Conservation (phyloP, 2,797 vertebrate genomes). For the Argentina silus region DNA sequence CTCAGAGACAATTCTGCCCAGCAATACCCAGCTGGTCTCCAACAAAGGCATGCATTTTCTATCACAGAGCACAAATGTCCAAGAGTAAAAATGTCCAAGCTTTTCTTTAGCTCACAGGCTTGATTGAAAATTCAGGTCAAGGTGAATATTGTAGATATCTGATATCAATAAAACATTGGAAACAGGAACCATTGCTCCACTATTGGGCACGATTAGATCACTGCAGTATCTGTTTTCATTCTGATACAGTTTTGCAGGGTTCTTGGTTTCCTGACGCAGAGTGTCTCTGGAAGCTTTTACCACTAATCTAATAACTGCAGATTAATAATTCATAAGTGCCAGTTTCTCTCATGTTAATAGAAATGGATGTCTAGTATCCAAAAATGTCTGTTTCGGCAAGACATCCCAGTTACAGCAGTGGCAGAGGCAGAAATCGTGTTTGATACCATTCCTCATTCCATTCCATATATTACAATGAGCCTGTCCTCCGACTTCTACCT, state of each 20-base stretch:
- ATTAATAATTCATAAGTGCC: constrained; percentile 70
- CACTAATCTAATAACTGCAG: constrained; percentile 67
- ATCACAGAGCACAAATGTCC: neutral
- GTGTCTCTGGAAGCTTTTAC: constrained; percentile 52
- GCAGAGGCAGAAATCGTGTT: too few species aligned
- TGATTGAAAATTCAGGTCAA: neutral
- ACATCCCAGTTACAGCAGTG: constrained; percentile 14
- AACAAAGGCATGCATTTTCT: neutral
- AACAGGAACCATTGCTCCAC: neutral
- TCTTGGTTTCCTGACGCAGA: constrained; percentile 34
- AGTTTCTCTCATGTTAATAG: constrained; percentile 55
- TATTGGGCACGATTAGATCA: neutral
- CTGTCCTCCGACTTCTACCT: too few species aligned
- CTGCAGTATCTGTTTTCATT: constrained; percentile 25
- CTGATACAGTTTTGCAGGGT: constrained; percentile 40
- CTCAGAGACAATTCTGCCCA: neutral
- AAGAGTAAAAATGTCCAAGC: neutral
- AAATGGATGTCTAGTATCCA: constrained; percentile 52
- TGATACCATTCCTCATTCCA: too few species aligned
- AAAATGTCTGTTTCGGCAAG: constrained; percentile 42
- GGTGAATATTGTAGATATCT: neutral
- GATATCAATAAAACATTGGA: neutral
- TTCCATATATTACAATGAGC: too few species aligned
- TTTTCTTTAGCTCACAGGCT: neutral
- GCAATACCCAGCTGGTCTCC: neutral